Evolutionary conservation across 37 sponge, comb jelly and placozoan species (phyloP), one percentile per base, ranked within the genome.

Genomic region (Spongilla lacustris): DNA sequence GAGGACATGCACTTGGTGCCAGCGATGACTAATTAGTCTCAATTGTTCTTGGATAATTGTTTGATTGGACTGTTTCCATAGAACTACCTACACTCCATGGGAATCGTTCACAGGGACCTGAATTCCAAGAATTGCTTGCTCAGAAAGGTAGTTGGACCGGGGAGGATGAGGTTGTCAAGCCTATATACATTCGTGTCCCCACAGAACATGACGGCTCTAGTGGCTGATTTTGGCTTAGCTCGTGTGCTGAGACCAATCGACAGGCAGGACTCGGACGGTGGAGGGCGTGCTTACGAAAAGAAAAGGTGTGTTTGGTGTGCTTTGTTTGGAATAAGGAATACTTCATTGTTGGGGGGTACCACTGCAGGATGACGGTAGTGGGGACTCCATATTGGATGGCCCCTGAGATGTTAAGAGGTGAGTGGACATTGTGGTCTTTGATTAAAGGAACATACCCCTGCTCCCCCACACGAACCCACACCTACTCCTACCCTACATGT

Each of bases 371-470:
- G 97, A 96, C 97, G 27, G 88, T 94, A 23, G 97, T 96, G 2
- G 97, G 97, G 0, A 81, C 94, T 24, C 90, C 94, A 22, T 91
- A 89, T 87, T 96, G 97, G 97, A 96, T 96, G 97, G 97, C 97
- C 5, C 97, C 97, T 71, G 97, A 96, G 73, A 96, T 96, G 97
- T 75, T 96, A 79, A 83, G 82, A 66, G 97, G 97, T 72, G 84
- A 88, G 82, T 37, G 58, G 41, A 41, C 6, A 3, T 6, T 9
- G 6, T 9, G 41, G n/a, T n/a, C 6, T 78, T 49, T 75, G 75
- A 41, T n/a, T 46, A 27, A 73, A 32, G 75, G 75, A 37, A 49
- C 75, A 32, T 74, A 30, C 17, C 2, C 5, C 35, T 30, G 29
- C 27, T 32, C 26, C 6, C 80, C 30, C 67, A 8, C 71, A 12